Base-by-base conservation (phyloP, 1,140 invertebrate species). In the Caenorhabditis elegans region DNA sequence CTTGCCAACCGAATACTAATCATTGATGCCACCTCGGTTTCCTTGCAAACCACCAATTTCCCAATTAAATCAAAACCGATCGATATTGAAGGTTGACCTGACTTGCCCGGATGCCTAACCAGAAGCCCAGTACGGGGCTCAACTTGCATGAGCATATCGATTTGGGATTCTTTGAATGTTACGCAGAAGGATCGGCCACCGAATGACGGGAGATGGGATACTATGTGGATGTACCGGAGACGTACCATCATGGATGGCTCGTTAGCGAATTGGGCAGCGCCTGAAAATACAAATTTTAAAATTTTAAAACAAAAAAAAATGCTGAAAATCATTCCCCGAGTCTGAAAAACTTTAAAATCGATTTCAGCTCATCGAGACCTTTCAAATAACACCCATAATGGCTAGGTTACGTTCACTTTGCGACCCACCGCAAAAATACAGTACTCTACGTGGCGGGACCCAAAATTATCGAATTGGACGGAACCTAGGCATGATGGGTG, bases 81-180 rank as follows among this genome's bases (percentile, higher is more conserved):
- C 10, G 83, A 80, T 22, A 85, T 85, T 2, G 83, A 36, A 0
- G 84, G 83, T 24, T 80, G 60, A 11, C 49, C 55, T 17, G 78
- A 51, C 39, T 79, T 78, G n/a, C 84, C 84, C 2, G 79, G 83
- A 34, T 85, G 83, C 15, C 84, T n/a, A 6, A 85, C 83, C 0
- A 85, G 36, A 10, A 85, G 28, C 15, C 84, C 84, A 46, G 51
- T 82, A 10, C 80, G 22, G 15, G 84, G 83, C n/a, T 85, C 82
- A 17, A 79, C 82, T 26, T 85, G 84, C 84, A 85, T 85, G 8
- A 85, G 28, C 84, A 85, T 85, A 51, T 85, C 84, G 13, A 85
- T 48, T 53, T 78, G 78, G 17, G 55, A 82, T 22, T 85, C 84
- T 55, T 85, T 85, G 79, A 85, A 78, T n/a, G 84, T 85, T 6